phyloP scores from a whole-genome alignment of 2,888 invertebrate species.

The Idaea biselata region DNA sequence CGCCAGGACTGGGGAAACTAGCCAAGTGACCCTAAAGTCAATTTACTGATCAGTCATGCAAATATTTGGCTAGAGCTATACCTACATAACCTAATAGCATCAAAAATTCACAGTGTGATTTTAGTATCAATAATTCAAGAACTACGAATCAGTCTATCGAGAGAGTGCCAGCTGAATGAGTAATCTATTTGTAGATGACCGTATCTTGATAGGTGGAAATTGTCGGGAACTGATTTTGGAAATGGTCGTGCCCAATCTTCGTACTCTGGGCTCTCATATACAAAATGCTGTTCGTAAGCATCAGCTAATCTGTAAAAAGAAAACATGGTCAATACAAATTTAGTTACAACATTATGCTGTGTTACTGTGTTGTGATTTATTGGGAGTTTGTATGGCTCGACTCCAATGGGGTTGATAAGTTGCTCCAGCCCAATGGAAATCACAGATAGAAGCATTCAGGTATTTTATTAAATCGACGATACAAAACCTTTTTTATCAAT shows the following conservation, averaged over 20 bases:
- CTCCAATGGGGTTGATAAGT: no score
- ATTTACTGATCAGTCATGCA: not conserved
- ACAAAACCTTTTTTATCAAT: not conserved
- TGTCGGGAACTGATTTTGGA: conserved; percentile 82
- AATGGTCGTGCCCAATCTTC: conserved; percentile 87
- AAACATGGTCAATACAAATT: conserved; percentile 6
- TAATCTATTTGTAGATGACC: conserved; percentile 91
- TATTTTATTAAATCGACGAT: not conserved
- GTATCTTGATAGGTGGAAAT: conserved; percentile 87
- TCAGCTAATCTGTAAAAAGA: conserved; percentile 58
- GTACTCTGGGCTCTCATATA: conserved; percentile 73
- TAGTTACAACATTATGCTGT: not conserved
- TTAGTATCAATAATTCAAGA: conserved; percentile 40
- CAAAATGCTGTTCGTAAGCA: conserved; percentile 67
- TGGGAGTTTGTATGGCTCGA: no score
- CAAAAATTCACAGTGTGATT: not conserved
- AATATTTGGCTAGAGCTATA: not conserved
- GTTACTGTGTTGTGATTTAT: no score
- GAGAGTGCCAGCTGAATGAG: conserved; percentile 90
- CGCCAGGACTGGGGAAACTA: not conserved
- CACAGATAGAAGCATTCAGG: no score
- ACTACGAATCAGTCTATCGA: conserved; percentile 86
- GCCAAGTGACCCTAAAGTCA: not conserved
- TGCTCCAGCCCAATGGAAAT: no score
- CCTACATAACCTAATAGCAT: not conserved